phyloP scores from a whole-genome alignment of 2,113 vertebrate species.

The Crypturellus undulatus region DNA sequence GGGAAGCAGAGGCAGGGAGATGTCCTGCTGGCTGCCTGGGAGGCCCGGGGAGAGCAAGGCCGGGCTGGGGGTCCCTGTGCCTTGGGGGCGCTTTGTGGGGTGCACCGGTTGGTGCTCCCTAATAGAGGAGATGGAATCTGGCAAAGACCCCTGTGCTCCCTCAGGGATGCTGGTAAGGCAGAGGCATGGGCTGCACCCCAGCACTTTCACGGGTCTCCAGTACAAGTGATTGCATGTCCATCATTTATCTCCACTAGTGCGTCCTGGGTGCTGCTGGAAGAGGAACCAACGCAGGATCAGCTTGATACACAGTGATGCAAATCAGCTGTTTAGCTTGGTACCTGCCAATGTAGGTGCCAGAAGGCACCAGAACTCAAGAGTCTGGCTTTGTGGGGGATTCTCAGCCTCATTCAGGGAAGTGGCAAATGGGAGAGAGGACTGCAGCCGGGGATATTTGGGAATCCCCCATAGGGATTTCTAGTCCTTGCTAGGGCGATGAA shows the following conservation, averaged over 20 bases:
- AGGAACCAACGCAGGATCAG: rapidly evolving
- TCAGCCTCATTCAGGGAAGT: neutral
- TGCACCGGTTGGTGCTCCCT: neutral
- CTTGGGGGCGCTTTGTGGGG: rapidly evolving
- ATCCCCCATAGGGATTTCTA: neutral
- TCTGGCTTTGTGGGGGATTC: neutral
- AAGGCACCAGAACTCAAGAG: neutral
- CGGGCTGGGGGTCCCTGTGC: neutral
- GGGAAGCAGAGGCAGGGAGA: neutral
- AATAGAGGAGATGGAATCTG: neutral
- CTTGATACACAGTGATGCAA: neutral
- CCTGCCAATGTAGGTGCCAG: neutral
- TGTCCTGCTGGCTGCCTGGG: neutral
- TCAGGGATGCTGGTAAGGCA: neutral
- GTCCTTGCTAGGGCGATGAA: neutral
- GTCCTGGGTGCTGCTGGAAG: neutral
- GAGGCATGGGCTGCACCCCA: neutral
- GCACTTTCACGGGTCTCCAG: neutral
- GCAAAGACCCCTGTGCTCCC: neutral
- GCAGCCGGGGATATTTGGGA: neutral
- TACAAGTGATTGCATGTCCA: neutral
- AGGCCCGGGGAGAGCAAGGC: neutral
- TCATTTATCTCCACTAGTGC: neutral
- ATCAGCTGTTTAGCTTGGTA: neutral
- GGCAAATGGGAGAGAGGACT: neutral